Evolutionary conservation across 2,113 vertebrate species (phyloP).

Genomic region (Patagioenas fasciata): DNA sequence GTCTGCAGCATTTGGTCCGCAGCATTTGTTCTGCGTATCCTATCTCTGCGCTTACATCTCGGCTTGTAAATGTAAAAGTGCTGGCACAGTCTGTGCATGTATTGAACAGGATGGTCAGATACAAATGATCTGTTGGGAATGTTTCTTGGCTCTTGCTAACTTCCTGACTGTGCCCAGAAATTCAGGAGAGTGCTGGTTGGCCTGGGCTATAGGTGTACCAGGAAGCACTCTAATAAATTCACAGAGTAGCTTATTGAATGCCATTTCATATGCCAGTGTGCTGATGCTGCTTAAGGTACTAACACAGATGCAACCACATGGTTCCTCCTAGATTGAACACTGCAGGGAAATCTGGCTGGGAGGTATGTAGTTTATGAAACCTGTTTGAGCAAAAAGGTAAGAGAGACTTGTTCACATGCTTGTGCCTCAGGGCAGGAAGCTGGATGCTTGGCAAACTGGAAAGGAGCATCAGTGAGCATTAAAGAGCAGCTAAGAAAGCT

Average conservation of each 20-base stretch:
- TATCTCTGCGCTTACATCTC: not conserved
- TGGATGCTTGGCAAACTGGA: not conserved
- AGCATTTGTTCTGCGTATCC: not conserved
- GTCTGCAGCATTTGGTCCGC: not conserved
- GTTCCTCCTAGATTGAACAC: not conserved
- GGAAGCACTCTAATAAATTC: not conserved
- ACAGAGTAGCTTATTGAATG: not conserved
- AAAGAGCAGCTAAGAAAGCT: not conserved
- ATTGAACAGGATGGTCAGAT: not conserved
- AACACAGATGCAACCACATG: not conserved
- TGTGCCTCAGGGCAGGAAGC: not conserved
- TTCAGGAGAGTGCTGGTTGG: not conserved
- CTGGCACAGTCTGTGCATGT: not conserved
- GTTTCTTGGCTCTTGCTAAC: not conserved
- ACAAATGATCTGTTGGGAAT: not conserved
- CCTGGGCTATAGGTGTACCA: not conserved
- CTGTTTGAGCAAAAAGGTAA: not conserved
- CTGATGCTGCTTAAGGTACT: not conserved
- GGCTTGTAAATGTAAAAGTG: not conserved
- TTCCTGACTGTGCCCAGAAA: not conserved
- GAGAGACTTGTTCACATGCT: not conserved
- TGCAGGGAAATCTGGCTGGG: not conserved
- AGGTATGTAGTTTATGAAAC: not conserved
- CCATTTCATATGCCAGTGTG: not conserved
- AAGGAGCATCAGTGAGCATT: not conserved